Evolutionary conservation across 2,888 invertebrate genomes (phyloP).

Genomic region (Gibbula magus): DNA sequence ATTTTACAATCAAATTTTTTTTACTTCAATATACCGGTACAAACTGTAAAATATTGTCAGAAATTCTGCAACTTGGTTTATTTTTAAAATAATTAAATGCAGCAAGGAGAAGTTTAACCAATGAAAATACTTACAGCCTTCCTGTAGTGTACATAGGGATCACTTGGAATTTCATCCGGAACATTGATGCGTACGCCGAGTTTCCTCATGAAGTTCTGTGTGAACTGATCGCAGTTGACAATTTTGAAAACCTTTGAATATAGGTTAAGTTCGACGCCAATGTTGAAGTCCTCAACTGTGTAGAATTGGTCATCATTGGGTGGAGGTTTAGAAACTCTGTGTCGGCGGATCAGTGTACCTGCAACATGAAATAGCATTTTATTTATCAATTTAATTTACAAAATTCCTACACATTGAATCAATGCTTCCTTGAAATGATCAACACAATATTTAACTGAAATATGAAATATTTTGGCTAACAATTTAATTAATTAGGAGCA

Average conservation of each 20-base stretch:
- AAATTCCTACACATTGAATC: not conserved
- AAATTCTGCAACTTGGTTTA: too few relatives aligned
- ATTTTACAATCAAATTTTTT: too few relatives aligned
- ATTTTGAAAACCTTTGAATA: slow-evolving; percentile 89
- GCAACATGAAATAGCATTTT: slow-evolving; percentile 15
- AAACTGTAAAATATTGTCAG: too few relatives aligned
- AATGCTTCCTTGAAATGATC: too few relatives aligned
- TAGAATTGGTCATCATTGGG: slow-evolving; percentile 85
- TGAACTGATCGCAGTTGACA: slow-evolving; percentile 90
- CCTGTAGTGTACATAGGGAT: slow-evolving; percentile 71
- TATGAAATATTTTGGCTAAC: too few relatives aligned
- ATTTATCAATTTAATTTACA: not conserved
- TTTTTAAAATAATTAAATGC: too few relatives aligned
- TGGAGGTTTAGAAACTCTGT: slow-evolving; percentile 85
- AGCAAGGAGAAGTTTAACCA: too few relatives aligned
- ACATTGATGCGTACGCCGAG: slow-evolving; percentile 85
- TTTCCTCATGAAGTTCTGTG: slow-evolving; percentile 87
- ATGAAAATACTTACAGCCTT: slow-evolving; percentile 60
- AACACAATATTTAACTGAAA: too few relatives aligned
- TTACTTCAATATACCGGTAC: too few relatives aligned
- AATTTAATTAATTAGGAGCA: too few relatives aligned
- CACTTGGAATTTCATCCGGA: slow-evolving; percentile 61
- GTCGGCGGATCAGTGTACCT: slow-evolving; percentile 88
- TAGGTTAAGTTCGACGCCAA: slow-evolving; percentile 85
- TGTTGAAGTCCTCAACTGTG: slow-evolving; percentile 90